phyloP scores from a whole-genome alignment of 2,113 vertebrate species.

The Heliornis fulica region DNA sequence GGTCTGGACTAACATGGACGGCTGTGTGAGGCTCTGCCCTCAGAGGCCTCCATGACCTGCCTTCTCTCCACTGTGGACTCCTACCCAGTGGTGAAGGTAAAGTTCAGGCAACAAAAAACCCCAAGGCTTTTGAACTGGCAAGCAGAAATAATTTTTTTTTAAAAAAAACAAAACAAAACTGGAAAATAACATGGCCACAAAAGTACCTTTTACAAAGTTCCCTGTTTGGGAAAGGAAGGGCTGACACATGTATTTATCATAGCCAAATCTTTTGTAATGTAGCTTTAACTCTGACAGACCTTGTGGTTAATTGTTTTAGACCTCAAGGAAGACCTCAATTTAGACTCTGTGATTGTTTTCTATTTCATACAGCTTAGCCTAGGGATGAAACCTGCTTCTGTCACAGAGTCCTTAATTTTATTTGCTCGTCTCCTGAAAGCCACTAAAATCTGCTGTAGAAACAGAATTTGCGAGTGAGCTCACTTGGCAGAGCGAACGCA shows the following conservation, averaged over 20 bases:
- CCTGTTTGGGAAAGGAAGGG: neutral
- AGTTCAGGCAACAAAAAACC: neutral
- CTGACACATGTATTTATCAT: neutral
- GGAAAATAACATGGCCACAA: neutral
- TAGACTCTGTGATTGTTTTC: neutral
- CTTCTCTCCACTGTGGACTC: neutral
- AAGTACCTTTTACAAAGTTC: neutral
- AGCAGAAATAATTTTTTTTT: too few species aligned
- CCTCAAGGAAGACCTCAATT: conserved; percentile 20
- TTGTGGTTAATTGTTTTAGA: conserved; percentile 39
- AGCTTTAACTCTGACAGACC: neutral
- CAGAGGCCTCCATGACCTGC: neutral
- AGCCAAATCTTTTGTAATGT: neutral
- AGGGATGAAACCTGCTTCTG: neutral
- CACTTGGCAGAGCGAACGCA: neutral
- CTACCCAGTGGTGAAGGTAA: neutral
- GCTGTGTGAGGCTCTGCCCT: neutral
- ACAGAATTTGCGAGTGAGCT: neutral
- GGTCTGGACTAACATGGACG: rapidly evolving
- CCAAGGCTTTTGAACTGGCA: neutral
- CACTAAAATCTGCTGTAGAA: neutral
- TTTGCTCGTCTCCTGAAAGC: neutral
- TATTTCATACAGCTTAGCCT: neutral
- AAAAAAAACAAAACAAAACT: neutral
- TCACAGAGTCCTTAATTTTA: neutral